Percentiles rank a stretch among this genome's conserved stretches.
Evolutionary conservation across 2,797 vertebrate species (phyloP).

Genomic region (Cossypha niveicapilla): DNA sequence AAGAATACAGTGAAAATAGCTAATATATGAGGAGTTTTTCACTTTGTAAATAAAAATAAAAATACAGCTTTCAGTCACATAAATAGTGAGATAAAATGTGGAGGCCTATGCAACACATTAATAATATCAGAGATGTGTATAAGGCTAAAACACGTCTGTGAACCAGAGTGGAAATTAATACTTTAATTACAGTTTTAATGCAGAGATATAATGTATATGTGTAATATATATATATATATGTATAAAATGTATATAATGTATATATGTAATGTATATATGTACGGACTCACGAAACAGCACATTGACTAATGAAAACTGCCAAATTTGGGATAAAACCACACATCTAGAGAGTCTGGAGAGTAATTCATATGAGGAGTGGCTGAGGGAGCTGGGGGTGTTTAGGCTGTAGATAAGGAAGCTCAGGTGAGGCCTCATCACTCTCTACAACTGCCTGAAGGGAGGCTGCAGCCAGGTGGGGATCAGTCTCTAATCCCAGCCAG

Average conservation of each 20-base stretch:
- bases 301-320: background rate
- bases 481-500: accelerated
- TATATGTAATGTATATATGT: background rate
- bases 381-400: background rate
- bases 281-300: background rate
- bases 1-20: background rate
- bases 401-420: background rate
- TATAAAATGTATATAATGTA: too few relatives aligned
- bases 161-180: background rate
- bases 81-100: background rate
- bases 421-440: accelerated
- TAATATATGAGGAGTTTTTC: background rate
- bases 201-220: background rate
- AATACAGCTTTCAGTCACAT: background rate
- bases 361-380: background rate
- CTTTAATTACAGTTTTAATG: background rate
- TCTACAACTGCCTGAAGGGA: background rate
- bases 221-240: too few relatives aligned
- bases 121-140: background rate
- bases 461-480: accelerated
- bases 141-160: background rate
- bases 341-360: background rate
- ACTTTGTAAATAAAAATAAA: background rate
- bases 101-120: background rate
- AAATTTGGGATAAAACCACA: background rate